Evolutionary conservation across 2,888 invertebrate species (phyloP).

Genomic region (Drosophila silvestris): DNA sequence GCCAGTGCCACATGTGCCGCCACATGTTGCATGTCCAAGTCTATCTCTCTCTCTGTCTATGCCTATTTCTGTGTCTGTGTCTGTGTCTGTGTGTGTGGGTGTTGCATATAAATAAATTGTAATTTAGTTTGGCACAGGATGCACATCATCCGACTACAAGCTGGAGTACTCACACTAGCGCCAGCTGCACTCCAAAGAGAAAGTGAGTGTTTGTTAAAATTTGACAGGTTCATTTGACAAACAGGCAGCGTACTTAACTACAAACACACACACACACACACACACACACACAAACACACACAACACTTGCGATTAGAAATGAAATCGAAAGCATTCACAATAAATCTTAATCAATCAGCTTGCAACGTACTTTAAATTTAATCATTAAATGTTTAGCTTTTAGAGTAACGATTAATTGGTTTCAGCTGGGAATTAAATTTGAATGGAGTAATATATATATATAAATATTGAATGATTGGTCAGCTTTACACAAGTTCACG

Average conservation of each 20-base stretch:
- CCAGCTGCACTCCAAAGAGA: slow-evolving; percentile 78
- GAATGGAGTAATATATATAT: not conserved
- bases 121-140: slow-evolving; percentile 77
- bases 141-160: slow-evolving; percentile 51
- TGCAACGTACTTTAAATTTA: slow-evolving; percentile 11
- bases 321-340: slow-evolving; percentile 61
- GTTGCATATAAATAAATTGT: slow-evolving; percentile 81
- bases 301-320: slow-evolving; percentile 38
- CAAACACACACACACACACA: slow-evolving; percentile 11
- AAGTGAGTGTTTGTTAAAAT: slow-evolving; percentile 82
- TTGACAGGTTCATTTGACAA: slow-evolving; percentile 83
- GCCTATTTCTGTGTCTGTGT: slow-evolving; percentile 62
- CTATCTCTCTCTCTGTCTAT: not conserved
- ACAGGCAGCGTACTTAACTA: slow-evolving; percentile 57
- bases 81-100: slow-evolving; percentile 59
- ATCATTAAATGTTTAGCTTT: slow-evolving; percentile 5
- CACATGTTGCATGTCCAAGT: slow-evolving; percentile 37
- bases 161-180: slow-evolving; percentile 48
- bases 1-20: slow-evolving; percentile 45
- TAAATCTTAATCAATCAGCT: slow-evolving; percentile 62
- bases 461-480: not conserved
- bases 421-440: not conserved
- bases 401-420: not conserved
- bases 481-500: not conserved
- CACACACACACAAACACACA: not conserved